phyloP scores from a whole-genome alignment of 2,113 vertebrate species.

The Pitta sordida region DNA sequence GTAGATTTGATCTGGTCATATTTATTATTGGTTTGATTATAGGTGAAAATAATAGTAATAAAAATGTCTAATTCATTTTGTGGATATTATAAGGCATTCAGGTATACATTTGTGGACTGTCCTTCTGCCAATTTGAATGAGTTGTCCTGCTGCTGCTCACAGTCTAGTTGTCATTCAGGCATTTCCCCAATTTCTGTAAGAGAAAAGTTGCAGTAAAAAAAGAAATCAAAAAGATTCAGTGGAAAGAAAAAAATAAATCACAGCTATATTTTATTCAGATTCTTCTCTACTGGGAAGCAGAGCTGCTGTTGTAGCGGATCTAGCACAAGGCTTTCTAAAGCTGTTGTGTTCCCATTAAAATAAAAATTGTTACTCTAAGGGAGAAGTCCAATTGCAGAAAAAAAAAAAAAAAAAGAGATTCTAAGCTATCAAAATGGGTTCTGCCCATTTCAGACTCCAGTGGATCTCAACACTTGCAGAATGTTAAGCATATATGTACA shows the following conservation, averaged over 20 bases:
- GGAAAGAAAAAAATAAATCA: neutral
- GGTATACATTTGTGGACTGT: conserved; percentile 49
- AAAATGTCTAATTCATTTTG: conserved; percentile 48
- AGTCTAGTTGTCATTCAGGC: conserved; percentile 49
- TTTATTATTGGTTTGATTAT: conserved; percentile 65
- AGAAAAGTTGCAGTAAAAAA: neutral
- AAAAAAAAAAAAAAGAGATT: neutral
- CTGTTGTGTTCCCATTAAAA: neutral
- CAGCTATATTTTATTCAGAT: neutral
- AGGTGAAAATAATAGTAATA: neutral
- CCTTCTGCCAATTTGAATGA: conserved; percentile 77
- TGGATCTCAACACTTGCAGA: neutral
- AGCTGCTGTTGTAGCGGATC: neutral
- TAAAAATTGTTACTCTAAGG: neutral
- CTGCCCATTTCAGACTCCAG: neutral
- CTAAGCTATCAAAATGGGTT: neutral
- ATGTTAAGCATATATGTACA: neutral
- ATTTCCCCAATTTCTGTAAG: neutral
- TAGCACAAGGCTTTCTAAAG: neutral
- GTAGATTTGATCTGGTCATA: conserved; percentile 50
- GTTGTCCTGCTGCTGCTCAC: conserved; percentile 67
- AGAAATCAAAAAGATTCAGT: neutral
- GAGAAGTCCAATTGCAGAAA: neutral
- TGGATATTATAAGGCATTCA: conserved; percentile 69
- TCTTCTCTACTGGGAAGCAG: neutral